Conservation (phyloP, 2,797 vertebrate species). For the Gephyroberyx darwinii region DNA sequence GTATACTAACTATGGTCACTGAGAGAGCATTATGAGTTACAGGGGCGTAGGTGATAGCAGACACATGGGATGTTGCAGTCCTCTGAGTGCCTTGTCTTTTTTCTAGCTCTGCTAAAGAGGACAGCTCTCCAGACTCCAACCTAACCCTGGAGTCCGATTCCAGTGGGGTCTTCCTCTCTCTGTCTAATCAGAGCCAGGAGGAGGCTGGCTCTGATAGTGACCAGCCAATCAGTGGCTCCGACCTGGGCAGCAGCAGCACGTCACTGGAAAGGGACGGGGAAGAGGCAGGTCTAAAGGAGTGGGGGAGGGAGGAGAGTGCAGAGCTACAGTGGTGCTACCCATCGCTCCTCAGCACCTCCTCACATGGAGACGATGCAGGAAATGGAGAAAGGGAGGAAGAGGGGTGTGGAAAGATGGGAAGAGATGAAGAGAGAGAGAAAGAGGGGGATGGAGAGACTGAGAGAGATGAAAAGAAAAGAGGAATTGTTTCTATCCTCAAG, state of each 20-base stretch:
- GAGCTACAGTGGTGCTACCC: constrained; percentile 80
- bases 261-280: constrained; percentile 79
- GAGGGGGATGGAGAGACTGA: constrained; percentile 5
- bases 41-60: neutral
- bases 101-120: constrained; percentile 75
- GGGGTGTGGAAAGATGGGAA: neutral
- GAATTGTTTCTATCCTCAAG: constrained; percentile 47
- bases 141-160: constrained; percentile 81
- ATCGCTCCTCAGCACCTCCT: constrained; percentile 64
- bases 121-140: constrained; percentile 83
- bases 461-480: constrained; percentile 31
- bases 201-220: constrained; percentile 78
- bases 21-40: neutral
- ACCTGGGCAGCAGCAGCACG: constrained; percentile 75
- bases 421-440: constrained; percentile 20
- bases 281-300: constrained; percentile 69
- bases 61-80: constrained; percentile 7
- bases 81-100: constrained; percentile 46
- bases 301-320: constrained; percentile 76
- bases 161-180: constrained; percentile 80
- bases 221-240: constrained; percentile 76
- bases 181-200: constrained; percentile 82
- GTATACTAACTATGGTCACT: neutral
- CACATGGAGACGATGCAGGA: constrained; percentile 47
- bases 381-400: constrained; percentile 22